Percentiles rank a stretch among this genome's conserved stretches.
Conservation (phyloP, 2,888 invertebrate genomes). For the Caenorhabditis sp. region DNA sequence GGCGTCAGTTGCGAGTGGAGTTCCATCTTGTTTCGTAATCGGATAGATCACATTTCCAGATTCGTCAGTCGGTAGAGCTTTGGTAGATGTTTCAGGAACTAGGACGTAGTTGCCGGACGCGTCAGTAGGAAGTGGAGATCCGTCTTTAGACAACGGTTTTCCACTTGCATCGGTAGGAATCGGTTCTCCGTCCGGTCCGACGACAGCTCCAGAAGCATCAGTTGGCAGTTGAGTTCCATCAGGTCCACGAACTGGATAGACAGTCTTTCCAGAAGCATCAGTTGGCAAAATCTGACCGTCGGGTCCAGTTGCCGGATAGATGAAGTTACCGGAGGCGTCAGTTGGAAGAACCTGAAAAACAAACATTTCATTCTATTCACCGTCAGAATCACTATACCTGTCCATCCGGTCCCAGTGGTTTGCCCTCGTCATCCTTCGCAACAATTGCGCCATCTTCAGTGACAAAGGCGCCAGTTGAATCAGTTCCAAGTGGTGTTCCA, state of each 20-base stretch:
- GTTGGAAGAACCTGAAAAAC: conserved; percentile 30
- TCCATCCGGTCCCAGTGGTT: conserved; percentile 61
- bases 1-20: conserved; percentile 42
- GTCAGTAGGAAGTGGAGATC: conserved; percentile 57
- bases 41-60: conserved; percentile 53
- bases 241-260: conserved; percentile 44
- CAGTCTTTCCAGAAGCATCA: conserved; percentile 34
- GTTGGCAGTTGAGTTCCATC: conserved; percentile 57
- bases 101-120: conserved; percentile 32
- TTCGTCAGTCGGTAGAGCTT: conserved; percentile 49
- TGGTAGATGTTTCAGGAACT: conserved; percentile 14
- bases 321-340: conserved; percentile 58
- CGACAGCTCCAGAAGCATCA: conserved; percentile 46
- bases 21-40: conserved; percentile 53
- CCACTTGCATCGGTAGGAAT: conserved; percentile 45
- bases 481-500: conserved; percentile 58
- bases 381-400: too few species aligned
- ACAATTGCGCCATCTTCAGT: conserved; percentile 54
- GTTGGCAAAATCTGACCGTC: conserved; percentile 57
- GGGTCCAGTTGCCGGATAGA: conserved; percentile 46
- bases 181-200: conserved; percentile 60
- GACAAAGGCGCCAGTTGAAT: conserved; percentile 59
- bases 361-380: too few species aligned
- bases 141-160: conserved; percentile 47
- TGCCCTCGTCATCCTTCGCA: conserved; percentile 52